These are phyloP conservation scores for Calosoma granatense DNA, from an alignment of 1,140 invertebrate species.

Conservation along the genomic window DNA sequence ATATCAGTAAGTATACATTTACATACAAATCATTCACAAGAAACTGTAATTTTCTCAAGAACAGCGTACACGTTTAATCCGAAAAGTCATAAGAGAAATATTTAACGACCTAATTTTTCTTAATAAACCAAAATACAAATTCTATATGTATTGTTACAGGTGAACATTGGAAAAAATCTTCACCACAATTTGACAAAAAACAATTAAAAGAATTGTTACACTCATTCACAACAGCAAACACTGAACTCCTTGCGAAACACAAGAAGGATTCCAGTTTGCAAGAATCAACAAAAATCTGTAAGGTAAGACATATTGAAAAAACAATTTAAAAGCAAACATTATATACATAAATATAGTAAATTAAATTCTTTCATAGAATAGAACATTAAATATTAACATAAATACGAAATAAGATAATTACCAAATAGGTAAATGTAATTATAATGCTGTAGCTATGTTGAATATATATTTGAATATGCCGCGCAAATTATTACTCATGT, in stretches of 20 bases:
- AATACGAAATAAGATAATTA: too few species aligned
- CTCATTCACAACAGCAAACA: constrained; percentile 20
- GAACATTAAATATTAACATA: too few species aligned
- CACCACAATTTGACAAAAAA: constrained; percentile 15
- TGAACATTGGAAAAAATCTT: constrained; percentile 17
- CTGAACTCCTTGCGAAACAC: constrained; percentile 23
- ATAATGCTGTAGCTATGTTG: too few species aligned
- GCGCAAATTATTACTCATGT: too few species aligned
- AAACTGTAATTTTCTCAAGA: background rate
- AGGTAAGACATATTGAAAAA: constrained; percentile 22
- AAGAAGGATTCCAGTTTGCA: constrained; percentile 23
- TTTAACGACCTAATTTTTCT: too few species aligned
- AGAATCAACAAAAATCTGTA: constrained; percentile 21
- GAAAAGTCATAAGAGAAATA: too few species aligned
- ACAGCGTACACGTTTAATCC: background rate
- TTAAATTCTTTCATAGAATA: too few species aligned
- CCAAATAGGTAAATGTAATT: too few species aligned
- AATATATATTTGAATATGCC: too few species aligned
- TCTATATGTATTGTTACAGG: constrained; percentile 14
- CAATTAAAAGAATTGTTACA: constrained; percentile 21
- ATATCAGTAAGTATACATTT: constrained; percentile 35
- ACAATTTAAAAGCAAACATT: too few species aligned
- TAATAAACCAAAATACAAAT: too few species aligned
- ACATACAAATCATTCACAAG: background rate
- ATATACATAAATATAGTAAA: too few species aligned